Base-by-base conservation (phyloP, 2,113 vertebrate genomes). In the Engystomops pustulosus region DNA sequence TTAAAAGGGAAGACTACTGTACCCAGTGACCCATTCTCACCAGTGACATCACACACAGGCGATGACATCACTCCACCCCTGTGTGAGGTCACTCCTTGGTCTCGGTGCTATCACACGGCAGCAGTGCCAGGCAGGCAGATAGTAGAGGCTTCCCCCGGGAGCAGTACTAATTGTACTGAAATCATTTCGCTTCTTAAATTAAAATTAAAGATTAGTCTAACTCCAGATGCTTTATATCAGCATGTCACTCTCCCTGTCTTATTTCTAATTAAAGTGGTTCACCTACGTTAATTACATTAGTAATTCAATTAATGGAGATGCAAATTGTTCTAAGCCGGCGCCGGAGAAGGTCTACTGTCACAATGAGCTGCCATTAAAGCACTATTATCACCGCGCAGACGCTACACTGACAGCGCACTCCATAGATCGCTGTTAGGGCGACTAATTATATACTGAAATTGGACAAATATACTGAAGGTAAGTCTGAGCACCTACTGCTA, bases 261-360 rank as follows among this genome's bases (percentile, higher is more conserved):
- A 20, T 71, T 89, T 90, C 89, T 90, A 94, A 91, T 87, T 90
- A 90, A 86, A 90, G 77, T 86, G 49, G 90, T 88, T 89, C 88
- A 89, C 87, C 55, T 88, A 88, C 92, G 92, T 90, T 88, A 92
- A 93, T 91, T 90, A 86, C 87, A 92, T 90, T 90, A 91, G 83
- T 89, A 90, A 89, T 90, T 91, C 89, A 88, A 90, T 92, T 91
- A 92, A 91, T 90, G 88, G 91, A 90, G 87, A 90, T 79, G 90
- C 2, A 86, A 67, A 86, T 89, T 90, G 85, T 67, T 80, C 88
- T 90, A 87, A 78, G 60, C 74, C 55, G n/a, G 60, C 65, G 60
- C 62, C 70, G 65, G 60, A 85, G 83, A 51, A 79, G 62, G 47
- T 85, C 65, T 58, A 32, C 27, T 30, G 72, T 77, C 72, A 77